A percentile compares a stretch with the other conserved stretches of the same genome.
These are phyloP conservation scores for Manis crassicaudata DNA, from an alignment of 2,797 vertebrate species.

Conservation along the genomic window DNA sequence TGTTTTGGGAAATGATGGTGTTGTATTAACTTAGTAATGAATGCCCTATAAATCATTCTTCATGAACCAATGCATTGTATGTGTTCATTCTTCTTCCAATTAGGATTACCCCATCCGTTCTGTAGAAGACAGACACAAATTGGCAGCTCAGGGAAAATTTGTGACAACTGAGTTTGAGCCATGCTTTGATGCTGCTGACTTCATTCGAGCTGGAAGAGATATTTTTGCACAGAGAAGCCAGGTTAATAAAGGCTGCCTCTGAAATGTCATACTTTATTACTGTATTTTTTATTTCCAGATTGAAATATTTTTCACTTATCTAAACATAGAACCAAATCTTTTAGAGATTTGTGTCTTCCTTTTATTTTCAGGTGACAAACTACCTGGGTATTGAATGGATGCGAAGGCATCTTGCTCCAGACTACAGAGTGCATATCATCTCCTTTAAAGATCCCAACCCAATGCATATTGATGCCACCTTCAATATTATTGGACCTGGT, in stretches of 20 bases:
- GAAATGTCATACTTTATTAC: background rate
- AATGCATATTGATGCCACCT: constrained; percentile 99
- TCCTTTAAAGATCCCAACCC: constrained; percentile 99
- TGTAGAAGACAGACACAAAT: constrained; percentile 96
- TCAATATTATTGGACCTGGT: constrained; percentile 99
- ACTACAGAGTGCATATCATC: constrained; percentile 94
- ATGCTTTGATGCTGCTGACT: constrained; percentile 99
- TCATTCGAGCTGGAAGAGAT: constrained; percentile 97
- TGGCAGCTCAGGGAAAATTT: constrained; percentile 97
- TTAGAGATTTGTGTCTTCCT: background rate
- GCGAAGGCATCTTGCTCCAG: constrained; percentile 96
- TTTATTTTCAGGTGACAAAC: constrained; percentile 93
- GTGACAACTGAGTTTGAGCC: constrained; percentile 99
- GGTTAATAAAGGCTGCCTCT: constrained; percentile 84
- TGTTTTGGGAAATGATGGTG: constrained; percentile 18
- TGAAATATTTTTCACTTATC: constrained; percentile 31
- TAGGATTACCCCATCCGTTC: constrained; percentile 96
- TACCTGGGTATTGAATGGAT: constrained; percentile 99
- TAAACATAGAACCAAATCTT: constrained; percentile 15
- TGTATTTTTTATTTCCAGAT: constrained; percentile 6
- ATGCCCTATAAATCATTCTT: background rate
- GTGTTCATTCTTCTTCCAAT: constrained; percentile 50
- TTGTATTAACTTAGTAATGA: background rate
- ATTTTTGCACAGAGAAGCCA: constrained; percentile 99
- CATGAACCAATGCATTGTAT: background rate